Percentiles rank a stretch among this genome's conserved stretches.
These are phyloP conservation scores for Propithecus coquereli DNA, from an alignment of 2,113 vertebrate genomes.

Conservation along the genomic window DNA sequence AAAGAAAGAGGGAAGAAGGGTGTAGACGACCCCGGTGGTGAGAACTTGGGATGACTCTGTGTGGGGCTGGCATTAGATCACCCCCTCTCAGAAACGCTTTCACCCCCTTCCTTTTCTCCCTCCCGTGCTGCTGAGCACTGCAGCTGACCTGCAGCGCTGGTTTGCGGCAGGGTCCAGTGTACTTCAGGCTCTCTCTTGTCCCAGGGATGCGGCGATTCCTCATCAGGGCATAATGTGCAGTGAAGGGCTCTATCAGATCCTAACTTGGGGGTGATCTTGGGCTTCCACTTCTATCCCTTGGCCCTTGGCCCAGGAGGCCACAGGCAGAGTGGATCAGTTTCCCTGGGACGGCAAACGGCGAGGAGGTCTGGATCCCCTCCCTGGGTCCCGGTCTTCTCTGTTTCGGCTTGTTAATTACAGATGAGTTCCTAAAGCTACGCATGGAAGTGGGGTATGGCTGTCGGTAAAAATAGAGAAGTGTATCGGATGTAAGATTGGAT, in stretches of 20 bases:
- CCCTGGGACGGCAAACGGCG: neutral
- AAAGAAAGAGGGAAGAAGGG: neutral
- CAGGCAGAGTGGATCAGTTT: neutral
- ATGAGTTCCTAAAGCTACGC: neutral
- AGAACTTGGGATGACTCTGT: neutral
- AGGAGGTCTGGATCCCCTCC: too few species aligned
- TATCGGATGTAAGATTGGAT: neutral
- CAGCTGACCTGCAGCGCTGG: rapidly evolving
- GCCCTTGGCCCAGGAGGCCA: neutral
- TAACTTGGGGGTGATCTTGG: neutral
- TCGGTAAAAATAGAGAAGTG: neutral
- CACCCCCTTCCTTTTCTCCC: neutral
- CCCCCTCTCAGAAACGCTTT: neutral
- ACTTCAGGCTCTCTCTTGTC: neutral
- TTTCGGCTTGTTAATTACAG: neutral
- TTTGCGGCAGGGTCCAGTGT: neutral
- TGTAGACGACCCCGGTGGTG: too few species aligned
- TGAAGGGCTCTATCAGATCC: neutral
- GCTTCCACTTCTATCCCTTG: neutral
- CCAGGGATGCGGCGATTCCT: neutral
- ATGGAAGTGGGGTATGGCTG: rapidly evolving
- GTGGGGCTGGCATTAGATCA: neutral
- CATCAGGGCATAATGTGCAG: neutral
- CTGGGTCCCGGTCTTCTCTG: neutral
- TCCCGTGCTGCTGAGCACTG: neutral